Evolutionary conservation across 2,888 invertebrate genomes (phyloP).

Genomic region (Tiliacea citrago): DNA sequence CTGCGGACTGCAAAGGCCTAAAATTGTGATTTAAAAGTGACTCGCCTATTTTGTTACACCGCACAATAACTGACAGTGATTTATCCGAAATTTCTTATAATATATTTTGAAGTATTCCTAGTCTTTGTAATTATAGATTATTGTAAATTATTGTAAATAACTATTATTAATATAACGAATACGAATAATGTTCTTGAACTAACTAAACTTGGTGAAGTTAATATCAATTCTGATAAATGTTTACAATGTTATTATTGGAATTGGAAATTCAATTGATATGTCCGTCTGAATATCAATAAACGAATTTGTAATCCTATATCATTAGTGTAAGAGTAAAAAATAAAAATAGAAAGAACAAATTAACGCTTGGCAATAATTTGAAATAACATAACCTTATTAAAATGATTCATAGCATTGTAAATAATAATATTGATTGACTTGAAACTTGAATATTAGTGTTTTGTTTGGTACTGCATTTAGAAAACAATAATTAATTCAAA

Average conservation of each 20-base stretch:
- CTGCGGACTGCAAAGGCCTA: constrained; percentile 54
- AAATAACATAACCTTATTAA: constrained; percentile 68
- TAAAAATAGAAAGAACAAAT: constrained; percentile 78
- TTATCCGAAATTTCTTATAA: constrained; percentile 71
- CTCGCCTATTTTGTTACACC: constrained; percentile 67
- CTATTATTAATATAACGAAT: constrained; percentile 63
- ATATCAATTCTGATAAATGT: constrained; percentile 81
- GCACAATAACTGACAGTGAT: constrained; percentile 67
- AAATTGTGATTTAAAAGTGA: constrained; percentile 52
- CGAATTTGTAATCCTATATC: constrained; percentile 89
- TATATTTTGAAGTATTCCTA: constrained; percentile 81
- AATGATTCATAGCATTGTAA: constrained; percentile 61
- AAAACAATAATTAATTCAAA: constrained; percentile 55
- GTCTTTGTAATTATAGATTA: constrained; percentile 81
- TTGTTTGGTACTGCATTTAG: constrained; percentile 50
- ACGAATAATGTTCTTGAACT: constrained; percentile 61
- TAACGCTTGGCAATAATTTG: constrained; percentile 89
- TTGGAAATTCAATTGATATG: constrained; percentile 87
- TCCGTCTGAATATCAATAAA: constrained; percentile 88
- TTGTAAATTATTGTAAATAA: constrained; percentile 84
- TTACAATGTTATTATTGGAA: constrained; percentile 84
- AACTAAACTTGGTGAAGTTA: constrained; percentile 70
- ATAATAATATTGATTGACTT: constrained; percentile 56
- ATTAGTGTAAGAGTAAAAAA: constrained; percentile 83
- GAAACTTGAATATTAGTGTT: constrained; percentile 47